phyloP scores from a whole-genome alignment of 92 coral and sea anemone species.

The Bergia sp. region DNA sequence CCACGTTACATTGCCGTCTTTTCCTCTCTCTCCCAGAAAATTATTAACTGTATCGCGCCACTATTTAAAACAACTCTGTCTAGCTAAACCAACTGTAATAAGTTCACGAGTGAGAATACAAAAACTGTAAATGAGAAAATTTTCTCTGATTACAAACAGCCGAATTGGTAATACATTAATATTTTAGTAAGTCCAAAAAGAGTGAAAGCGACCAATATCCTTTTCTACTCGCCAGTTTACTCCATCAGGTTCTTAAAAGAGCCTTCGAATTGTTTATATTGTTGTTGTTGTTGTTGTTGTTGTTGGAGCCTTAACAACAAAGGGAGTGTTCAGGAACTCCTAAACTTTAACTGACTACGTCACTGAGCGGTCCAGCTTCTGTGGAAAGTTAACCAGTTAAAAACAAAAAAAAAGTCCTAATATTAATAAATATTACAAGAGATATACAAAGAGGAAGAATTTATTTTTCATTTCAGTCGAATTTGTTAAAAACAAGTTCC shows the following conservation, averaged over 20 bases:
- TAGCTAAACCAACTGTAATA: too few species aligned
- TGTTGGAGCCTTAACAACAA: not conserved
- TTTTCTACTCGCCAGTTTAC: not conserved
- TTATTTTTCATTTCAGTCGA: not conserved
- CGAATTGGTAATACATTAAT: too few species aligned
- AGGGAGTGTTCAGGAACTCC: not conserved
- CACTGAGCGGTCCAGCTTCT: not conserved
- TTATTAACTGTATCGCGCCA: too few species aligned
- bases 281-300: too few species aligned
- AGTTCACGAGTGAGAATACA: too few species aligned
- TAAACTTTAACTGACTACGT: not conserved
- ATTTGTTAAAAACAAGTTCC: not conserved
- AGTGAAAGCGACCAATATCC: too few species aligned
- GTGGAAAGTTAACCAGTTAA: not conserved
- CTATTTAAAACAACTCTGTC: too few species aligned
- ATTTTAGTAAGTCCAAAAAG: too few species aligned
- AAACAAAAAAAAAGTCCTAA: not conserved
- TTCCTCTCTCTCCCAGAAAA: too few species aligned
- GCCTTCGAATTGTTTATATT: not conserved
- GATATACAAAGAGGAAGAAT: not conserved
- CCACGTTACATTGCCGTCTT: too few species aligned
- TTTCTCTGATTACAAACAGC: too few species aligned
- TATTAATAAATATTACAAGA: not conserved
- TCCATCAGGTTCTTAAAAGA: not conserved
- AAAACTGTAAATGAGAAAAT: too few species aligned